Evolutionary conservation across 2,113 vertebrate species (phyloP).

Genomic region (Nannobrachium achirus): DNA sequence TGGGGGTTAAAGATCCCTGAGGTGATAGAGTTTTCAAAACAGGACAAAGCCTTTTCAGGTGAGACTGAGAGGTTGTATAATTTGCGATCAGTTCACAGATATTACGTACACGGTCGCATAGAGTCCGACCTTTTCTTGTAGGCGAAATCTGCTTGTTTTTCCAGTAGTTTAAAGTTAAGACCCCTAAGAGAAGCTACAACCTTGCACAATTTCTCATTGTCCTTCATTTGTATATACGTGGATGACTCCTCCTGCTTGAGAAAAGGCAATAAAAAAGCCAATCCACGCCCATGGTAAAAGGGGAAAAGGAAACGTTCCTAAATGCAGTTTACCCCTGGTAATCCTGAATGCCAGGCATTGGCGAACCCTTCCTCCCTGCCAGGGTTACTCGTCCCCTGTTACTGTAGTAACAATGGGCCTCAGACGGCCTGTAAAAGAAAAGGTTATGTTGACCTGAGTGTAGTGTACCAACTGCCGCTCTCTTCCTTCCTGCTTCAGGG

Average conservation of each 20-base stretch:
- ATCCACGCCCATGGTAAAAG: constrained; percentile 19
- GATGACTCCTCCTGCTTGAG: constrained; percentile 28
- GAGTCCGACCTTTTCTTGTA: background rate
- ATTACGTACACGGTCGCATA: too few species aligned
- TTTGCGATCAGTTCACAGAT: too few species aligned
- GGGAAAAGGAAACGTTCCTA: constrained; percentile 52
- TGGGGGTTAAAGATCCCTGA: too few species aligned
- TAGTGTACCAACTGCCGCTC: constrained; percentile 67
- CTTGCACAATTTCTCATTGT: constrained; percentile 46
- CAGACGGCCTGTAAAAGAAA: constrained; percentile 62
- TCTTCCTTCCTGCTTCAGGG: constrained; percentile 74
- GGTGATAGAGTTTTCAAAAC: too few species aligned
- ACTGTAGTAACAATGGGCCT: constrained; percentile 73
- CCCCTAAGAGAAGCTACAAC: constrained; percentile 19
- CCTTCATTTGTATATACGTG: constrained; percentile 9
- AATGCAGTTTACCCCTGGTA: constrained; percentile 46
- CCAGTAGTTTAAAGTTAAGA: background rate
- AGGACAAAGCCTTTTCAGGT: too few species aligned
- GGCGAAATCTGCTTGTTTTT: constrained; percentile 8
- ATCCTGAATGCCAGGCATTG: constrained; percentile 49
- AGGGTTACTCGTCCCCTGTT: constrained; percentile 59
- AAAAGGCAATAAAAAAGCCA: constrained; percentile 34
- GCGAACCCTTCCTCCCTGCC: constrained; percentile 62
- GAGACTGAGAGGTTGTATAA: too few species aligned
- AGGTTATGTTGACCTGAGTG: constrained; percentile 59